These are phyloP conservation scores for Tinea trinotella DNA, from an alignment of 2,888 invertebrate species.

Conservation along the genomic window DNA sequence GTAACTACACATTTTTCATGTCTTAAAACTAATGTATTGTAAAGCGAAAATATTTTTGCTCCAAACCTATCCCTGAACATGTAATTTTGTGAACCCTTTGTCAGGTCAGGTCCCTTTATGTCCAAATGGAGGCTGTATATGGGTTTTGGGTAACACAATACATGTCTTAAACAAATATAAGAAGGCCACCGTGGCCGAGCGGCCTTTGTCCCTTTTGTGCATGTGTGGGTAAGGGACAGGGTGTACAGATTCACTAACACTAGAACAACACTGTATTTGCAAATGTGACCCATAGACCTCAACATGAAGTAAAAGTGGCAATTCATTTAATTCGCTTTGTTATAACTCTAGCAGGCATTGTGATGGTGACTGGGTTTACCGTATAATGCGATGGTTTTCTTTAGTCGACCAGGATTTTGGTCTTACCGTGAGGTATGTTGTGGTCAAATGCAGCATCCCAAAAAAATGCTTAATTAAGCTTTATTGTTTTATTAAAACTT, in stretches of 20 bases:
- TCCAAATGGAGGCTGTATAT: constrained; percentile 26
- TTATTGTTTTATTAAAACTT: too few relatives aligned
- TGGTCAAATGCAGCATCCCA: too few relatives aligned
- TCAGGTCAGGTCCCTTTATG: constrained; percentile 15
- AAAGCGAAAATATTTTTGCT: neutral
- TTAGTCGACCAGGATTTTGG: too few relatives aligned
- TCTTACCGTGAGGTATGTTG: too few relatives aligned
- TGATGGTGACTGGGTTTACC: too few relatives aligned
- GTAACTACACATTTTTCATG: too few relatives aligned
- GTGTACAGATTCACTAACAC: constrained; percentile 45
- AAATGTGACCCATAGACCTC: constrained; percentile 48
- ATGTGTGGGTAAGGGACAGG: constrained; percentile 62
- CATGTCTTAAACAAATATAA: constrained; percentile 71
- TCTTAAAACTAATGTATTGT: neutral
- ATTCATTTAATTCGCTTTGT: too few relatives aligned
- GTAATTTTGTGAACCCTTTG: neutral
- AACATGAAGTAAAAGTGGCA: neutral
- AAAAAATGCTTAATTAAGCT: too few relatives aligned
- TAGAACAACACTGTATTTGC: constrained; percentile 53
- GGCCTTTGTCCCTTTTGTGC: constrained; percentile 62
- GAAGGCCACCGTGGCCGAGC: constrained; percentile 48
- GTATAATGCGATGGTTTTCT: too few relatives aligned
- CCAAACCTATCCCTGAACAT: neutral
- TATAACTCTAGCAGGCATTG: too few relatives aligned
- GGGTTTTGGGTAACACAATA: constrained; percentile 49